Evolutionary conservation across 2,113 vertebrate genomes (phyloP).

Genomic region (Syrmaticus mikado): DNA sequence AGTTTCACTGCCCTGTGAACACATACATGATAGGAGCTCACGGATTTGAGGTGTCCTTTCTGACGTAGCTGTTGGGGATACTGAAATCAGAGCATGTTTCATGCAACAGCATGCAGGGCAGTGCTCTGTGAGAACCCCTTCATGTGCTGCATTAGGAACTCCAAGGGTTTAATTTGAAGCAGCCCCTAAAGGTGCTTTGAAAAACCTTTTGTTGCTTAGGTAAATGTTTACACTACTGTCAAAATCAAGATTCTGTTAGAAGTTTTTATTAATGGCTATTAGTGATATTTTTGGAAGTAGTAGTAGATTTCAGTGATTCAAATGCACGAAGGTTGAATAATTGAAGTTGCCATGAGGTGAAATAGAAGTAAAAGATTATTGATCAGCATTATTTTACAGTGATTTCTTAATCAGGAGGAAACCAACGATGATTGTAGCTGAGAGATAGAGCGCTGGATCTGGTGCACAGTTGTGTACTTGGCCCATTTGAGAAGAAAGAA

Average conservation of each 20-base stretch:
- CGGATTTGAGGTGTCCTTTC: not conserved
- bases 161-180: not conserved
- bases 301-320: not conserved
- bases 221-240: not conserved
- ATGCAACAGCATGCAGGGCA: not conserved
- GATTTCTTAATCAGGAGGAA: slow-evolving; percentile 48
- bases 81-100: not conserved
- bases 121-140: not conserved
- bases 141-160: not conserved
- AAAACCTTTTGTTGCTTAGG: not conserved
- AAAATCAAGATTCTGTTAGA: not conserved
- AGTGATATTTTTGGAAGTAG: not conserved
- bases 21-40: not conserved
- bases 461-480: not conserved
- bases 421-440: not conserved
- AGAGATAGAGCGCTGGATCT: slow-evolving; percentile 17
- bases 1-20: not conserved
- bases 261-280: not conserved
- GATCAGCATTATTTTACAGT: slow-evolving; percentile 36
- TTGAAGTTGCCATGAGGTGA: not conserved
- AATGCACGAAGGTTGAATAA: not conserved
- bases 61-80: not conserved
- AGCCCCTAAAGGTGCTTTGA: not conserved
- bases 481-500: not conserved
- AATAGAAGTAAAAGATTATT: slow-evolving; percentile 44